Evolutionary conservation across 2,113 vertebrate genomes (phyloP).

Genomic region (Lagenorhynchus albirostris): DNA sequence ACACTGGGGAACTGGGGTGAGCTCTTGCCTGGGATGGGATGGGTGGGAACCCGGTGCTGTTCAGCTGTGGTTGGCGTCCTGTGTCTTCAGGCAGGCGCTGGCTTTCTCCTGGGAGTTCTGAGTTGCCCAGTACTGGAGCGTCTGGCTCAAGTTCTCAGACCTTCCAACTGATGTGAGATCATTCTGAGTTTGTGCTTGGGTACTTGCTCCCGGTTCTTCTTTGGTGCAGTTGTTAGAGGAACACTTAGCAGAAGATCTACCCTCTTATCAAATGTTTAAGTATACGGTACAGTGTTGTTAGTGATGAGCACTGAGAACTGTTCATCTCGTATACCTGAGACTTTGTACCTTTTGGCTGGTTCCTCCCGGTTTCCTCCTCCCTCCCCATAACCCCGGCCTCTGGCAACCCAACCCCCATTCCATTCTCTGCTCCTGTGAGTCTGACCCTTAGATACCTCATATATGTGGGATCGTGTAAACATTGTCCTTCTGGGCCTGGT

Average conservation of each 20-base stretch:
- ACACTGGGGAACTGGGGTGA: no score
- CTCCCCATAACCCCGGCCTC: no score
- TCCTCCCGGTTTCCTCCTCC: no score
- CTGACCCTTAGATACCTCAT: not conserved
- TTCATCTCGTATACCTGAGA: not conserved
- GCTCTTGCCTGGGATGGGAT: not conserved
- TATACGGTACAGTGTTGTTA: no score
- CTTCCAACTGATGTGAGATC: not conserved
- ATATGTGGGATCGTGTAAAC: not conserved
- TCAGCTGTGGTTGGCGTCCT: not conserved
- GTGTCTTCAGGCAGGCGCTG: accelerated
- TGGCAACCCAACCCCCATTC: not conserved
- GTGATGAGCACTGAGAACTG: no score
- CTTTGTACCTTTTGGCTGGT: not conserved
- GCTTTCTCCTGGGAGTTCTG: not conserved
- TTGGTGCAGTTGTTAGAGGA: not conserved
- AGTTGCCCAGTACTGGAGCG: not conserved
- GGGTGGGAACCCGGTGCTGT: no score
- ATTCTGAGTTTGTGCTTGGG: not conserved
- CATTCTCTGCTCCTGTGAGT: not conserved
- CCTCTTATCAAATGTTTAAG: not conserved
- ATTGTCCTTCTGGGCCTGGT: not conserved
- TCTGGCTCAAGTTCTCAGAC: not conserved
- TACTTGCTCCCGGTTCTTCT: not conserved
- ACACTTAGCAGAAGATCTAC: not conserved